phyloP scores from a whole-genome alignment of 2,888 invertebrate genomes.

The Acanthoscelides obtectus region DNA sequence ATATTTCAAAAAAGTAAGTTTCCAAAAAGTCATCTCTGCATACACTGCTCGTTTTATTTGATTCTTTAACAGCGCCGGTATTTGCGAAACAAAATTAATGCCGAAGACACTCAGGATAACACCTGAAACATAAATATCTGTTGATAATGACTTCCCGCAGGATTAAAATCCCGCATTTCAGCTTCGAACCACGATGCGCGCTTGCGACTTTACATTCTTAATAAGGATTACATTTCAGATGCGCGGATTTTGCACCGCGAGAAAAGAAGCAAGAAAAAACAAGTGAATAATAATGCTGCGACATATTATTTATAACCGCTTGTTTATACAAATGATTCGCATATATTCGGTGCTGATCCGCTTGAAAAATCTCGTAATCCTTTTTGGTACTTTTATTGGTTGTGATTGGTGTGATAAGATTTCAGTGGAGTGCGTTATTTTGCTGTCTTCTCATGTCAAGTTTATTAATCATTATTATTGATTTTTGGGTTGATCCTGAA shows the following conservation, averaged over 20 bases:
- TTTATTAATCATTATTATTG: background rate
- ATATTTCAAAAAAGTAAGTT: too few species aligned
- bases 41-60: background rate
- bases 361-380: background rate
- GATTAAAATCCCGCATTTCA: background rate
- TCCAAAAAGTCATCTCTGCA: background rate
- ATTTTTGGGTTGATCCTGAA: background rate
- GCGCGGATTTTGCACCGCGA: background rate
- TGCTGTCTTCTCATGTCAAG: background rate
- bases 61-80: background rate
- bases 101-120: background rate
- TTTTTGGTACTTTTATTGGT: background rate
- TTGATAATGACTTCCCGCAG: background rate
- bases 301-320: background rate
- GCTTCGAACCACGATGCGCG: background rate
- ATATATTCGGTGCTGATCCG: slow-evolving; percentile 14
- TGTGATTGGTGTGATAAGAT: background rate
- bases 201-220: background rate
- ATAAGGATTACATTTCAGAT: background rate
- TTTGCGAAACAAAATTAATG: background rate
- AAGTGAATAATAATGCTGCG: background rate
- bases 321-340: slow-evolving; percentile 14
- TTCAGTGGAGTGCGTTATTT: background rate
- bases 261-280: background rate
- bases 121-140: background rate